Evolutionary conservation across 1,140 invertebrate species (phyloP).

Genomic region (Drosophila pallidifrons): DNA sequence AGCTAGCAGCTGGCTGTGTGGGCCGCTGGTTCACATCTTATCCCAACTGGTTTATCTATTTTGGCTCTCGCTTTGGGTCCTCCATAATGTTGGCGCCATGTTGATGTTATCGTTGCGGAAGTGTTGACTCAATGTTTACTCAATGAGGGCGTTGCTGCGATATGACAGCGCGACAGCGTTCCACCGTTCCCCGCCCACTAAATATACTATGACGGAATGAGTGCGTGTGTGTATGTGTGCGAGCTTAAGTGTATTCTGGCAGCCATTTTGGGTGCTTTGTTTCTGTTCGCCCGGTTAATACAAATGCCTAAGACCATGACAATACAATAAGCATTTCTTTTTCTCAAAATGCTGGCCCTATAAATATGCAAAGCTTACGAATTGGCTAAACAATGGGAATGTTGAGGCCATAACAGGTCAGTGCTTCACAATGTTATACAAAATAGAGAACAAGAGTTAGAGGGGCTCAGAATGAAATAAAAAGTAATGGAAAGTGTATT

Average conservation of each 20-base stretch:
- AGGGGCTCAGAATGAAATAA: not conserved
- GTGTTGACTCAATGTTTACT: constrained; percentile 83
- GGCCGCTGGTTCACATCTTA: constrained; percentile 46
- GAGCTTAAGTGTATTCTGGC: constrained; percentile 47
- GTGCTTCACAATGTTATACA: not conserved
- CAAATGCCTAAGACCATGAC: constrained; percentile 46
- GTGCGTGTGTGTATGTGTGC: constrained; percentile 47
- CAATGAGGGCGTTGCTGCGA: constrained; percentile 76
- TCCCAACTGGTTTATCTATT: constrained; percentile 74
- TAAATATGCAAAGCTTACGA: constrained; percentile 65
- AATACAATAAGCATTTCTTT: constrained; percentile 17
- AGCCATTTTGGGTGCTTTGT: constrained; percentile 64
- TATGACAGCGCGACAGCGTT: constrained; percentile 53
- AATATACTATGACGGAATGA: constrained; percentile 13
- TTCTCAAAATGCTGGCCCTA: constrained; percentile 37
- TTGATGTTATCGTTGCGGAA: constrained; percentile 80
- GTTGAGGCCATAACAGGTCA: constrained; percentile 47
- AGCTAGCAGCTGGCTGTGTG: constrained; percentile 22
- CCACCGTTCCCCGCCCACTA: not conserved
- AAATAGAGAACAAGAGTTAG: not conserved
- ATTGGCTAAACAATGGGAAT: constrained; percentile 49
- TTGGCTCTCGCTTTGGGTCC: constrained; percentile 71
- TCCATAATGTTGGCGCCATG: constrained; percentile 82
- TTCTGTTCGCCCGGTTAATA: constrained; percentile 59
- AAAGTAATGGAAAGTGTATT: not conserved